Conservation (phyloP, 2,797 vertebrate species). For the Melanotaenia nigrans region DNA sequence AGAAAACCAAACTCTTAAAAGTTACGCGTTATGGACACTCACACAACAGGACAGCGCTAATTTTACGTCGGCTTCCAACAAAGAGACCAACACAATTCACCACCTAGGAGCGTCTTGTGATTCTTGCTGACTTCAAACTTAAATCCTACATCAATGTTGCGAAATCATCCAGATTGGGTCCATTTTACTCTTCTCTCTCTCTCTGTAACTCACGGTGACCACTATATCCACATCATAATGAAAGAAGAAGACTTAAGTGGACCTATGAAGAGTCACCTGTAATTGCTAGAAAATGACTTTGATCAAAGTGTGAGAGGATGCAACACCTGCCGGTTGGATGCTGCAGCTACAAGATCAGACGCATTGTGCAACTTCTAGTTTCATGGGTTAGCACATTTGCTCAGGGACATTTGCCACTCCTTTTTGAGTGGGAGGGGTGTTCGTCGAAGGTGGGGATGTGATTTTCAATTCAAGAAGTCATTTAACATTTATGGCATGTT, state of each 20-base stretch:
- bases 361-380: slow-evolving; percentile 12
- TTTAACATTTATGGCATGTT: not conserved
- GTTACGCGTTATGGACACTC: not conserved
- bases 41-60: not conserved
- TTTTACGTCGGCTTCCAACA: not conserved
- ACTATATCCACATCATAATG: not conserved
- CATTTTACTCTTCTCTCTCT: not conserved
- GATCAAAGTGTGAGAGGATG: slow-evolving; percentile 5
- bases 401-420: slow-evolving; percentile 36
- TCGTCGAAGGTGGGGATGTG: not conserved
- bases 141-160: not conserved
- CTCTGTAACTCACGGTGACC: accelerated
- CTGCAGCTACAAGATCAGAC: slow-evolving; percentile 12
- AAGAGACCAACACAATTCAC: not conserved
- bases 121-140: not conserved
- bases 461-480: not conserved
- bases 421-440: slow-evolving; percentile 41
- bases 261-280: not conserved
- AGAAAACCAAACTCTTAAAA: slow-evolving; percentile 46
- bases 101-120: not conserved
- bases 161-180: not conserved
- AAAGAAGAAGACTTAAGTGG: not conserved
- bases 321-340: slow-evolving; percentile 4
- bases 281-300: not conserved
- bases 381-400: slow-evolving; percentile 8